Base-by-base conservation (phyloP, 2,888 invertebrate species). In the Leistus spinibarbis region DNA sequence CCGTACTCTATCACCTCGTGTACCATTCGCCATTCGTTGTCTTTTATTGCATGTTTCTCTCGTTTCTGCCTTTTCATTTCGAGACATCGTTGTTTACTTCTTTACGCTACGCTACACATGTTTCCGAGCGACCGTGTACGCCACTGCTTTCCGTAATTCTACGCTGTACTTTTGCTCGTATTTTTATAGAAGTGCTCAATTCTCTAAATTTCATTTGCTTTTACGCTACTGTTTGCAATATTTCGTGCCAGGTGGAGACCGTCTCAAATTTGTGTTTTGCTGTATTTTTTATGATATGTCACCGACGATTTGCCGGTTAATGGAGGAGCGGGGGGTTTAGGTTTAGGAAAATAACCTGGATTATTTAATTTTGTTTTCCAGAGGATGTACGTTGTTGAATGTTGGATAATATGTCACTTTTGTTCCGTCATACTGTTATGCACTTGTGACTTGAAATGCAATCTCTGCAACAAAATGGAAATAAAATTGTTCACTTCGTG, bases 61-160 rank as follows among this genome's bases (percentile, higher is more conserved):
- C 79, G 78, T 73, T 71, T 79, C 79, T 79, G 79, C 79, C 79
- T 78, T 80, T 80, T 80, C 80, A 80, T 80, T 80, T 80, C 78
- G 78, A 73, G 79, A 73, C 73, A 67, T 73, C 73, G 78, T 78
- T 80, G 79, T 80, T 79, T 80, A 80, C 80, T 79, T 40, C 79
- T 79, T 80, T 79, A 79, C 80, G 80, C 79, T 79, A 79, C 78
- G 78, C 76, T 78, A 79, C 78, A 80, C 79, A 78, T 73, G 73
- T 73, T 73, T 62, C 40, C 69, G 69, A 60, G 72, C 27, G n/a
- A 5, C 1, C 27, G 40, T 40, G 62, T 60, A 70, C 62, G 63
- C 40, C 62, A 20, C 62, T 69, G 72, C 57, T 22, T 27, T 13
- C 17, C 60, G 73, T 73, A 67, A 73, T 66, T 62, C 62, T 57